These are phyloP conservation scores for Operophtera brumata DNA, from an alignment of 2,888 invertebrate species.

Conservation along the genomic window DNA sequence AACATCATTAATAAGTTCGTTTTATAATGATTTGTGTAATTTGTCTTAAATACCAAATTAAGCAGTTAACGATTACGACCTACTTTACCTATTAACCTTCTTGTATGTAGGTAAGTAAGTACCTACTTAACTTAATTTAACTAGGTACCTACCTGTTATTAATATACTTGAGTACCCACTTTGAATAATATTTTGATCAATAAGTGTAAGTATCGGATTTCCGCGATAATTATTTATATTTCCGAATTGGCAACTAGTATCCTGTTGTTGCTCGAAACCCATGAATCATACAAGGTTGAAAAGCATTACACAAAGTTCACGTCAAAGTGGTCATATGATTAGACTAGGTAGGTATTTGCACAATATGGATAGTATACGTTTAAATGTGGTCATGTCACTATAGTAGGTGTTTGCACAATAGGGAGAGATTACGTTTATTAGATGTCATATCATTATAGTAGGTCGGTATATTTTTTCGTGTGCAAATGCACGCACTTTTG, in stretches of 20 bases:
- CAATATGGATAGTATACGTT: too few species aligned
- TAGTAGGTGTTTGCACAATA: too few species aligned
- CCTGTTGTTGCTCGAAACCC: background rate
- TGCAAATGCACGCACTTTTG: too few species aligned
- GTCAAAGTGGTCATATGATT: too few species aligned
- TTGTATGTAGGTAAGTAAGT: background rate
- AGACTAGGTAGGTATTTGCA: too few species aligned
- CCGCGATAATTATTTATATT: background rate
- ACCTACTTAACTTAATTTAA: background rate
- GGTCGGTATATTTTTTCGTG: too few species aligned
- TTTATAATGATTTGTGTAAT: background rate
- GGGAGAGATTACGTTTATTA: too few species aligned
- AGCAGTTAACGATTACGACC: background rate
- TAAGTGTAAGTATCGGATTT: background rate
- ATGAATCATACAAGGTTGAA: background rate
- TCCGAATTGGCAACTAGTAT: background rate
- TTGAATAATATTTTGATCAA: background rate
- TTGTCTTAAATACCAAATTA: background rate
- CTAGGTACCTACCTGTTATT: too few species aligned
- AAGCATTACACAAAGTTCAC: background rate
- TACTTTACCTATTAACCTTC: background rate
- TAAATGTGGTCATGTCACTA: too few species aligned
- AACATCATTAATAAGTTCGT: slow-evolving; percentile 1
- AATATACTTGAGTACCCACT: too few species aligned
- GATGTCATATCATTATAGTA: too few species aligned